These are phyloP conservation scores for Perdix hodgsoniae DNA, from an alignment of 2,797 vertebrate genomes.

Conservation along the genomic window DNA sequence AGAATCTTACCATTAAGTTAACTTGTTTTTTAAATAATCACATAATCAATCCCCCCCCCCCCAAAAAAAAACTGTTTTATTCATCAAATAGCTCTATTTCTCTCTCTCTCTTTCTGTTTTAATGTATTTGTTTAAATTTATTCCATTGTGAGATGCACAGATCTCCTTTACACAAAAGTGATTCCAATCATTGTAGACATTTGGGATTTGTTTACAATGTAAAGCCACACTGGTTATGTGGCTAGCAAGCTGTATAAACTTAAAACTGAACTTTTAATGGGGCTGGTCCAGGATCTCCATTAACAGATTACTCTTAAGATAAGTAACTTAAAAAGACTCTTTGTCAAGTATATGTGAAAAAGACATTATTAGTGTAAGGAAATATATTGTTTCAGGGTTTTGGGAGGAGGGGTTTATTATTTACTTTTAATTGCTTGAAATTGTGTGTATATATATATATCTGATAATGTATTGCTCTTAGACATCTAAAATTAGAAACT, in stretches of 20 bases:
- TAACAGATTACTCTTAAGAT: slow-evolving; percentile 81
- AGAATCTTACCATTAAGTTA: slow-evolving; percentile 62
- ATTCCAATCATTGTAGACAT: slow-evolving; percentile 72
- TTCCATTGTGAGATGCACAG: slow-evolving; percentile 61
- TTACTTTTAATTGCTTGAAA: slow-evolving; percentile 85
- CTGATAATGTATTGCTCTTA: slow-evolving; percentile 85
- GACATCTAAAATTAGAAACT: slow-evolving; percentile 82
- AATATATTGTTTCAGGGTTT: slow-evolving; percentile 81
- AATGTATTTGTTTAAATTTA: slow-evolving; percentile 66
- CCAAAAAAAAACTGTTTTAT: slow-evolving; percentile 37
- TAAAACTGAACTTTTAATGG: slow-evolving; percentile 80
- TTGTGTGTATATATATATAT: slow-evolving; percentile 87
- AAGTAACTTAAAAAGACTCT: slow-evolving; percentile 87
- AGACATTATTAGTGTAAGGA: slow-evolving; percentile 82
- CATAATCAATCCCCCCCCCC: slow-evolving; percentile 6
- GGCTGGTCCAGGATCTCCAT: slow-evolving; percentile 83
- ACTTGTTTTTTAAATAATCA: slow-evolving; percentile 61
- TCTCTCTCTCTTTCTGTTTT: slow-evolving; percentile 26
- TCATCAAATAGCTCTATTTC: slow-evolving; percentile 44
- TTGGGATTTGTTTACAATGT: slow-evolving; percentile 75
- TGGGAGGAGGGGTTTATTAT: slow-evolving; percentile 83
- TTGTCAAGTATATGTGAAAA: slow-evolving; percentile 81
- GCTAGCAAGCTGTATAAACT: slow-evolving; percentile 84
- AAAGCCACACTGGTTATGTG: slow-evolving; percentile 87
- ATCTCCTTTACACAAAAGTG: slow-evolving; percentile 64